phyloP scores from a whole-genome alignment of 2,888 invertebrate species.

The Watsonalla binaria region DNA sequence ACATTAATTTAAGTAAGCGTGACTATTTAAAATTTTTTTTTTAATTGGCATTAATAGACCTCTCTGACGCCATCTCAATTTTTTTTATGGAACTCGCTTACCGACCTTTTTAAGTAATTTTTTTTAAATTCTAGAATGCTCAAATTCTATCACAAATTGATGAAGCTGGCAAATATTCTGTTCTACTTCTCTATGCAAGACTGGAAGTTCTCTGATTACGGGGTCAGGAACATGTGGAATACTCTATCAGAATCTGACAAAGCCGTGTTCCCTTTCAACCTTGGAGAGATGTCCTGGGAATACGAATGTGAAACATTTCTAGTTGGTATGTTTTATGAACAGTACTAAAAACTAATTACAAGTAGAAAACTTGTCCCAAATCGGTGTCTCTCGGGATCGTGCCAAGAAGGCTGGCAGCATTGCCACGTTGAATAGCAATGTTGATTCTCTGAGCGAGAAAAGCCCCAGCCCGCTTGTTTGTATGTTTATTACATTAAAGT shows the following conservation, averaged over 20 bases:
- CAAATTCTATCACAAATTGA: slow-evolving; percentile 85
- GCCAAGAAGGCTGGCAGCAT: no score
- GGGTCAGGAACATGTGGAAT: slow-evolving; percentile 78
- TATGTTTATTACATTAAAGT: no score
- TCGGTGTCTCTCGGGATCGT: no score
- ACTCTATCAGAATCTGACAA: slow-evolving; percentile 78
- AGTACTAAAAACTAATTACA: no score
- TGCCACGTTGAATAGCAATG: no score
- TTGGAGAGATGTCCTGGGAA: slow-evolving; percentile 86
- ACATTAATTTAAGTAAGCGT: no score
- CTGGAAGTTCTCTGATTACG: slow-evolving; percentile 85
- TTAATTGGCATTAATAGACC: no score
- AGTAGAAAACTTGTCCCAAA: no score
- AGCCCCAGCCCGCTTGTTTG: no score
- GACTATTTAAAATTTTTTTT: no score
- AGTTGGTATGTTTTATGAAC: slow-evolving; percentile 59
- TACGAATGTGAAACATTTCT: slow-evolving; percentile 60
- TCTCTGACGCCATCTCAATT: no score
- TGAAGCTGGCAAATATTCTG: slow-evolving; percentile 84
- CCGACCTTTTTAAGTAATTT: neutral
- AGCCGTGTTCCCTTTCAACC: slow-evolving; percentile 84
- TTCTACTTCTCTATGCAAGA: slow-evolving; percentile 88
- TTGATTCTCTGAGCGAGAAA: no score
- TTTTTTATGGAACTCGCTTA: neutral
- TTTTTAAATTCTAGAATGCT: slow-evolving; percentile 79